These are phyloP conservation scores for Anorthoa munda DNA, from an alignment of 2,888 invertebrate genomes.

Conservation along the genomic window DNA sequence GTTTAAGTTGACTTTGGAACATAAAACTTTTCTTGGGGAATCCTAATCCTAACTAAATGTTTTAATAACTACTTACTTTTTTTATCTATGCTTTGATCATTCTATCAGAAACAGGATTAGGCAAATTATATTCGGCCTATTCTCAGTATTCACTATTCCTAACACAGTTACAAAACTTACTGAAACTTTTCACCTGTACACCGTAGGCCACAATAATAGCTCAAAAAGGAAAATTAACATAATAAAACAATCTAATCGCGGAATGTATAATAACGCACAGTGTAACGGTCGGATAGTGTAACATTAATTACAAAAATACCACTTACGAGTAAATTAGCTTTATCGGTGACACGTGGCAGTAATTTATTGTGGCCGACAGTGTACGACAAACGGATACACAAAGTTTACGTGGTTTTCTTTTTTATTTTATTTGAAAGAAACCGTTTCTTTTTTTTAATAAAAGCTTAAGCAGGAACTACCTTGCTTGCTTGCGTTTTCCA, in stretches of 20 bases:
- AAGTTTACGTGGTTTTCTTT: slow-evolving; percentile 37
- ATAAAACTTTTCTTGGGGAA: accelerated
- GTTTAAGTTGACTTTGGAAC: not conserved
- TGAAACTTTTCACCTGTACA: slow-evolving; percentile 45
- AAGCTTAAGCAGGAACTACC: not conserved
- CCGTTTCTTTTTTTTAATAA: not conserved
- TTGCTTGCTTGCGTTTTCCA: not conserved
- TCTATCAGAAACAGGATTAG: not conserved
- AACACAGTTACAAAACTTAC: slow-evolving; percentile 34
- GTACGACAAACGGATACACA: slow-evolving; percentile 56
- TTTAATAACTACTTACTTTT: not conserved
- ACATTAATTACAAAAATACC: slow-evolving; percentile 77
- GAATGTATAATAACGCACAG: slow-evolving; percentile 69
- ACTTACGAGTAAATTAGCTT: slow-evolving; percentile 75
- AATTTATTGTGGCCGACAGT: slow-evolving; percentile 69
- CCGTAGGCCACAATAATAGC: slow-evolving; percentile 38
- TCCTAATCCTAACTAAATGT: not conserved
- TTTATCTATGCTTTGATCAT: not conserved
- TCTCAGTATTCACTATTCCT: not conserved
- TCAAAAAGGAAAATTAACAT: slow-evolving; percentile 62
- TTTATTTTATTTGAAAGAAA: not conserved
- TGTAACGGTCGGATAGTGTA: slow-evolving; percentile 69
- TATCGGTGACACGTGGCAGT: slow-evolving; percentile 68
- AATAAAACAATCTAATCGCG: slow-evolving; percentile 72
- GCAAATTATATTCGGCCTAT: not conserved